phyloP scores from a whole-genome alignment of 35 echinoderm and acorn worm genomes.

The Anneissia japonica region DNA sequence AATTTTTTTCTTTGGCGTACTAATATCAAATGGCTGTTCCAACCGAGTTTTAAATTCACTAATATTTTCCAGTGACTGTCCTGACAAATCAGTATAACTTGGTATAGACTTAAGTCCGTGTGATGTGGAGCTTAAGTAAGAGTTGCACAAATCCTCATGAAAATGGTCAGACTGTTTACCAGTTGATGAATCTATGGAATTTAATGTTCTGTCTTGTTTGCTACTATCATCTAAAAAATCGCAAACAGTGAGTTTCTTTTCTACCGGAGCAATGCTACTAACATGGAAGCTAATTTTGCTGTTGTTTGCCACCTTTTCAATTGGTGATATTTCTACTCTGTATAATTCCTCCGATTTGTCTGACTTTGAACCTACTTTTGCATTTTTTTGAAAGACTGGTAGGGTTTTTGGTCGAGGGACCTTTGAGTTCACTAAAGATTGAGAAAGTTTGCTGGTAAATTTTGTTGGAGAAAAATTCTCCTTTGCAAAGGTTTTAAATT shows the following conservation, averaged over 20 bases:
- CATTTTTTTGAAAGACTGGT: constrained; percentile 31
- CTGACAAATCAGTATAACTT: constrained; percentile 61
- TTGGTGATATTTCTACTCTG: constrained; percentile 15
- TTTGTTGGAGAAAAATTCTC: neutral
- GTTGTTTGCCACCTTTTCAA: constrained; percentile 22
- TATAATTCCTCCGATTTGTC: constrained; percentile 1
- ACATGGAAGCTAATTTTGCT: neutral
- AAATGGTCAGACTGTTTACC: neutral
- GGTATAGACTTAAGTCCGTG: constrained; percentile 35
- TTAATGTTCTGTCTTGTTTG: constrained; percentile 14
- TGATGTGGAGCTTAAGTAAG: neutral
- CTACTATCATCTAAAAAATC: neutral
- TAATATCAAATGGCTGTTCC: neutral
- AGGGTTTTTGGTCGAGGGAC: constrained; percentile 58
- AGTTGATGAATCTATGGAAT: neutral
- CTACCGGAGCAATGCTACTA: neutral
- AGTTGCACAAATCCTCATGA: neutral
- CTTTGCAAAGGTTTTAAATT: neutral
- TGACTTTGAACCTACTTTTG: constrained; percentile 1
- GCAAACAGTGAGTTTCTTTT: constrained; percentile 13
- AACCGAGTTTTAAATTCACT: neutral
- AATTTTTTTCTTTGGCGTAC: neutral
- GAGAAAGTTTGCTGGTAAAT: neutral
- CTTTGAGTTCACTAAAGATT: constrained; percentile 17
- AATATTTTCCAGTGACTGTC: constrained; percentile 25